A percentile compares a stretch with the other conserved stretches of the same genome.
phyloP scores from a whole-genome alignment of 2,797 vertebrate genomes.

The Morus bassanus region DNA sequence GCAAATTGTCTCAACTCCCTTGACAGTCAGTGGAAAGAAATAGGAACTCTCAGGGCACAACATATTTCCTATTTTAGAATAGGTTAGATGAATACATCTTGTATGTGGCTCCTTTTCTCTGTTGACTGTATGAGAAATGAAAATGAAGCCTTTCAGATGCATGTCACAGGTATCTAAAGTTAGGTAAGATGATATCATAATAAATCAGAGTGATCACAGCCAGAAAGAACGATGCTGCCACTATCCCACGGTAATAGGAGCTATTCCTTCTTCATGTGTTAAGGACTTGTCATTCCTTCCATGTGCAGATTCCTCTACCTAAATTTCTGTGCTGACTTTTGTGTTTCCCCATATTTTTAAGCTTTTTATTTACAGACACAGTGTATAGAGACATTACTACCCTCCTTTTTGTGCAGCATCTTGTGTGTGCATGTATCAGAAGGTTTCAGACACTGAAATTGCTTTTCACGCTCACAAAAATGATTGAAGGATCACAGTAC shows the following conservation, averaged over 20 bases:
- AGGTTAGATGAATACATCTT: background rate
- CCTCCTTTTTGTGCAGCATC: background rate
- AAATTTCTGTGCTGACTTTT: background rate
- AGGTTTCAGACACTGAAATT: background rate
- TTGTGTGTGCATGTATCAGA: background rate
- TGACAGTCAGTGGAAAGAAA: background rate
- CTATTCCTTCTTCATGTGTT: background rate
- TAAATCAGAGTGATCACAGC: background rate
- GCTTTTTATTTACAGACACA: background rate
- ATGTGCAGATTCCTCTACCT: background rate
- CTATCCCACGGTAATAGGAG: background rate
- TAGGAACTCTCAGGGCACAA: background rate
- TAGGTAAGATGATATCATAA: background rate
- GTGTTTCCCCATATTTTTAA: background rate
- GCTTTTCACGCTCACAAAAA: background rate
- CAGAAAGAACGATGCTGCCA: background rate
- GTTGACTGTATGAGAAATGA: background rate
- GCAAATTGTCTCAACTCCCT: background rate
- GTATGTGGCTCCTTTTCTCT: background rate
- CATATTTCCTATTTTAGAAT: background rate
- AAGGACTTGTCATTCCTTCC: background rate
- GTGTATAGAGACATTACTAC: background rate
- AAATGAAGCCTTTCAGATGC: background rate
- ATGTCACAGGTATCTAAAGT: background rate
- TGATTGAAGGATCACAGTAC: background rate